Conservation (phyloP, 2,113 vertebrate species). For the Balaenoptera acutorostrata region DNA sequence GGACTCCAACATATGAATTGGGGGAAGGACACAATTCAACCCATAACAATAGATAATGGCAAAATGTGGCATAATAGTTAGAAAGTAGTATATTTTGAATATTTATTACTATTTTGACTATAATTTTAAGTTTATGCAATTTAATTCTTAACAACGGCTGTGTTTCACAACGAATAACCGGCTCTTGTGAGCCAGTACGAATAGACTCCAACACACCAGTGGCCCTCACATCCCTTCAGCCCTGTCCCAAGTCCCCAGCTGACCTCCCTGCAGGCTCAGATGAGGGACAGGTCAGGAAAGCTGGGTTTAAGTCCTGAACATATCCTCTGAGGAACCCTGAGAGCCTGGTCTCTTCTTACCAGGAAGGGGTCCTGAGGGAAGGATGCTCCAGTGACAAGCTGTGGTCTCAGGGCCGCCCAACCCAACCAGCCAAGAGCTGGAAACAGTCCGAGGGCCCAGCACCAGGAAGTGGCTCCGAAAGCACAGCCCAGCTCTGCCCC, state of each 20-base stretch:
- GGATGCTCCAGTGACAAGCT: neutral
- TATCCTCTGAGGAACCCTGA: neutral
- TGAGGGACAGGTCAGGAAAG: neutral
- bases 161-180: neutral
- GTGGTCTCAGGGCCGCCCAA: neutral
- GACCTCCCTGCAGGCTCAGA: neutral
- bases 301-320: fast-evolving
- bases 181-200: neutral
- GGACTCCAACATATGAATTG: neutral
- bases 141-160: neutral
- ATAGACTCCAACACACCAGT: fast-evolving
- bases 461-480: neutral
- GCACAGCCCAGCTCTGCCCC: neutral
- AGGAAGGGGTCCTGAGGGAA: neutral
- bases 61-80: neutral
- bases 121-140: neutral
- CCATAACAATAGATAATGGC: neutral
- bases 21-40: neutral
- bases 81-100: neutral
- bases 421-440: neutral
- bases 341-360: neutral
- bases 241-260: neutral
- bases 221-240: neutral
- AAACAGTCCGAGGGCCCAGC: neutral
- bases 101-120: neutral